Evolutionary conservation across 2,888 invertebrate genomes (phyloP).

Genomic region (Pterostichus madidus): DNA sequence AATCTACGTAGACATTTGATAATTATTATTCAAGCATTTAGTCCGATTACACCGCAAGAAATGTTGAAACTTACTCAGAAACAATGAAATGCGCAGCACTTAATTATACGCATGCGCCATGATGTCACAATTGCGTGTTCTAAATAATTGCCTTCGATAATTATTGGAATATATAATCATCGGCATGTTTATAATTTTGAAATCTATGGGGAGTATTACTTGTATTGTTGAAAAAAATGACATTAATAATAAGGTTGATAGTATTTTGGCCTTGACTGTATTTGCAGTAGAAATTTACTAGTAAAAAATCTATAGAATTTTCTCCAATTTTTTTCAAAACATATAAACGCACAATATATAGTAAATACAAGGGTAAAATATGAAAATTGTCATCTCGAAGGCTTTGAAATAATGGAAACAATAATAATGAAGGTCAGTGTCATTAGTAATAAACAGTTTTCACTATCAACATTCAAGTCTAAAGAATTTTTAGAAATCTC

Average conservation of each 20-base stretch:
- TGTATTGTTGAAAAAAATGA: not conserved
- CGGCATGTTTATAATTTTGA: conserved; percentile 25
- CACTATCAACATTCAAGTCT: conserved; percentile 47
- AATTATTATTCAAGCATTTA: conserved; percentile 28
- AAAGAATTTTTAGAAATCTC: conserved; percentile 58
- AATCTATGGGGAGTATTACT: not conserved
- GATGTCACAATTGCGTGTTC: conserved; percentile 40
- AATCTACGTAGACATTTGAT: not conserved
- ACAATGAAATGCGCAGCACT: conserved; percentile 9
- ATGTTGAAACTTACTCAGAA: conserved; percentile 27
- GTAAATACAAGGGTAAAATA: not conserved
- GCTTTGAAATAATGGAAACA: too few relatives aligned
- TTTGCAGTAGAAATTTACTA: not conserved
- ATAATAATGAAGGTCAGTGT: conserved; percentile 51
- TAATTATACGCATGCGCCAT: conserved; percentile 12
- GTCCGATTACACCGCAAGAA: conserved; percentile 19
- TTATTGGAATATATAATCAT: conserved; percentile 35
- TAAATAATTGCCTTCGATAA: conserved; percentile 31
- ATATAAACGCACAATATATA: too few relatives aligned
- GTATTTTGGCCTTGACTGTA: conserved; percentile 10
- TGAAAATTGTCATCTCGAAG: too few relatives aligned
- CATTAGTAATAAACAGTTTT: conserved; percentile 55
- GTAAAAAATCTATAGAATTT: not conserved
- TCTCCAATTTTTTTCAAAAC: too few relatives aligned
- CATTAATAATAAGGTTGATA: not conserved